A percentile compares a stretch with the other conserved stretches of the same genome.
phyloP scores from a whole-genome alignment of 2,797 vertebrate genomes.

The Pseudochaenichthys georgianus region DNA sequence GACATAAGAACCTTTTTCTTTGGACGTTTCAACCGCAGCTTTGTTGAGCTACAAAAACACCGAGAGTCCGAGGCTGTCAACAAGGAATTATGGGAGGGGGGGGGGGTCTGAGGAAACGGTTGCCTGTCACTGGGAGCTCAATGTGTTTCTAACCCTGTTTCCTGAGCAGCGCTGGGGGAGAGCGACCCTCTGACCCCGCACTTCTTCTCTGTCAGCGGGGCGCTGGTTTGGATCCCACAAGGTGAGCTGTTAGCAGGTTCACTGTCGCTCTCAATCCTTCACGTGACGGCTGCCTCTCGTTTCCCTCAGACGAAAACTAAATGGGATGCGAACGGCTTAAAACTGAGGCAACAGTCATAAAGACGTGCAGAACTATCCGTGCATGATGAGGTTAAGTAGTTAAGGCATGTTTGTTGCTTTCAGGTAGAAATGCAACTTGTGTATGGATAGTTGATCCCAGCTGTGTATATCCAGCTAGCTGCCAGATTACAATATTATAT shows the following conservation, averaged over 20 bases:
- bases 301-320: no score
- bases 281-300: slow-evolving; percentile 12
- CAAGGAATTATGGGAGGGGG: slow-evolving; percentile 15
- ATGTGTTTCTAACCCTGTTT: slow-evolving; percentile 83
- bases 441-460: no score
- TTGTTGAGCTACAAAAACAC: slow-evolving; percentile 22
- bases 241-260: slow-evolving; percentile 9
- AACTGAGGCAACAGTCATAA: no score
- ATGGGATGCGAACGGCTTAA: no score
- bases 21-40: background rate
- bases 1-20: no score
- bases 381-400: no score
- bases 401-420: no score
- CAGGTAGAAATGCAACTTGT: no score
- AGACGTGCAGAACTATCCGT: no score
- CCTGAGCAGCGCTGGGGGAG: slow-evolving; percentile 72
- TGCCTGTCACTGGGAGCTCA: slow-evolving; percentile 79
- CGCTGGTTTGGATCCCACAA: slow-evolving; percentile 12
- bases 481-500: no score
- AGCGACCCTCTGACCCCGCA: slow-evolving; percentile 85
- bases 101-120: slow-evolving; percentile 53
- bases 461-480: no score
- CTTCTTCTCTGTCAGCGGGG: slow-evolving; percentile 37
- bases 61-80: slow-evolving; percentile 9
- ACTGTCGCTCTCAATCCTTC: no score